Conservation (phyloP, 2,113 vertebrate genomes). For the Syngnathus typhle region DNA sequence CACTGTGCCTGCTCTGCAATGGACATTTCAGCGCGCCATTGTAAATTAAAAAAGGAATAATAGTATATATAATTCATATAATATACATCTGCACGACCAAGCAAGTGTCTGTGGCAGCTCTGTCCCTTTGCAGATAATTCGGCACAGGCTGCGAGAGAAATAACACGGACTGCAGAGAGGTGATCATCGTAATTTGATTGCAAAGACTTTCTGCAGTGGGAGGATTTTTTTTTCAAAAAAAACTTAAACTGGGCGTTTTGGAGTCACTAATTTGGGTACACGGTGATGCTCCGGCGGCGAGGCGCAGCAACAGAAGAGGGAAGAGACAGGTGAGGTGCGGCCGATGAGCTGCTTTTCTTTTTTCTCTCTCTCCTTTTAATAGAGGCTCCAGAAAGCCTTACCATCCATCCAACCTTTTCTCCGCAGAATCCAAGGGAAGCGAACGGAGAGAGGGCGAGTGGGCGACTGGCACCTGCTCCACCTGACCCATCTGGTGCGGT, state of each 20-base stretch:
- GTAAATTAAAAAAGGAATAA: conserved; percentile 56
- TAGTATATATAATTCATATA: conserved; percentile 22
- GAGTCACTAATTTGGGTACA: conserved; percentile 35
- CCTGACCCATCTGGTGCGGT: conserved; percentile 66
- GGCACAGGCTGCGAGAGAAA: conserved; percentile 34
- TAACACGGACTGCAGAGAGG: conserved; percentile 20
- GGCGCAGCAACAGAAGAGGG: conserved; percentile 51
- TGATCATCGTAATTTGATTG: background rate
- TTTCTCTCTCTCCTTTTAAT: conserved; percentile 24
- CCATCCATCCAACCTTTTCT: conserved; percentile 26
- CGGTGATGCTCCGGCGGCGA: conserved; percentile 61
- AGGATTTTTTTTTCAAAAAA: background rate
- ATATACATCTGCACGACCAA: conserved; percentile 40
- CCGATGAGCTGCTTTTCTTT: conserved; percentile 41
- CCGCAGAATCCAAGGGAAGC: conserved; percentile 32
- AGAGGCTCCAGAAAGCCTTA: conserved; percentile 34
- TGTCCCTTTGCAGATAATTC: conserved; percentile 32
- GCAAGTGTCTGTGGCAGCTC: conserved; percentile 28
- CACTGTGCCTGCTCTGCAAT: conserved; percentile 59
- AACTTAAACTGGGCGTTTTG: conserved; percentile 49
- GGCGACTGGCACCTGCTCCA: conserved; percentile 58
- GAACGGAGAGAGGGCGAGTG: conserved; percentile 40
- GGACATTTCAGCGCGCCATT: conserved; percentile 61
- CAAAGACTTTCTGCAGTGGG: conserved; percentile 13
- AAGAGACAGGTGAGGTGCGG: conserved; percentile 70